phyloP scores from a whole-genome alignment of 2,113 vertebrate species.

The Mastomys coucha region DNA sequence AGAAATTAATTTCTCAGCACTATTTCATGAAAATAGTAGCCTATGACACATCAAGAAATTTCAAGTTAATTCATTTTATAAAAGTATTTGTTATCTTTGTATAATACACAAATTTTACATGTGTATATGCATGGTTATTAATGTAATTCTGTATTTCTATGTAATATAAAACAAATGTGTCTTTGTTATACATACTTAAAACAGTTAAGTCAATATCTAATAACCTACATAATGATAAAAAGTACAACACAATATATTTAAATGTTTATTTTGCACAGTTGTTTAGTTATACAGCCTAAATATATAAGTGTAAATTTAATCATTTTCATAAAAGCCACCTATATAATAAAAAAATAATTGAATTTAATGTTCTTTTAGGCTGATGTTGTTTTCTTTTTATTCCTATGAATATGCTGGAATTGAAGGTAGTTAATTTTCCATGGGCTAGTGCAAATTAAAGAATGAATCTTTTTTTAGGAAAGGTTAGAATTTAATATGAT shows the following conservation, averaged over 20 bases:
- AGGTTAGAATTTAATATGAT: conserved; percentile 64
- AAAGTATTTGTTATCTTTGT: not conserved
- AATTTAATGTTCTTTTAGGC: not conserved
- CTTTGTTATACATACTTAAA: not conserved
- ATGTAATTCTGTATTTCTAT: not conserved
- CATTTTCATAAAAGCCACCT: not conserved
- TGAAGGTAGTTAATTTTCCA: conserved; percentile 44
- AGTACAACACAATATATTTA: not conserved
- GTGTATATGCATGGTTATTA: not conserved
- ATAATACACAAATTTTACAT: not conserved
- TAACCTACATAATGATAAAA: not conserved
- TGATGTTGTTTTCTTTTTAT: not conserved
- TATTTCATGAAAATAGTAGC: not conserved
- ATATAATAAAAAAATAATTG: not conserved
- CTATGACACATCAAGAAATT: not conserved
- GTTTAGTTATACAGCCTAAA: not conserved
- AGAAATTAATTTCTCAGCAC: not conserved
- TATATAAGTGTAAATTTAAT: not conserved
- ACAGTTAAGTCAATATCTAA: not conserved
- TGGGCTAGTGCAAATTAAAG: conserved; percentile 51
- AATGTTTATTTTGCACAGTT: not conserved
- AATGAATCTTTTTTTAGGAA: conserved; percentile 65
- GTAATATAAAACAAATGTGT: not conserved
- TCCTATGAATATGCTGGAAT: not conserved
- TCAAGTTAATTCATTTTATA: not conserved